Base-by-base conservation (phyloP, 2,888 invertebrate genomes). In the Pachliopta kotzebuea region DNA sequence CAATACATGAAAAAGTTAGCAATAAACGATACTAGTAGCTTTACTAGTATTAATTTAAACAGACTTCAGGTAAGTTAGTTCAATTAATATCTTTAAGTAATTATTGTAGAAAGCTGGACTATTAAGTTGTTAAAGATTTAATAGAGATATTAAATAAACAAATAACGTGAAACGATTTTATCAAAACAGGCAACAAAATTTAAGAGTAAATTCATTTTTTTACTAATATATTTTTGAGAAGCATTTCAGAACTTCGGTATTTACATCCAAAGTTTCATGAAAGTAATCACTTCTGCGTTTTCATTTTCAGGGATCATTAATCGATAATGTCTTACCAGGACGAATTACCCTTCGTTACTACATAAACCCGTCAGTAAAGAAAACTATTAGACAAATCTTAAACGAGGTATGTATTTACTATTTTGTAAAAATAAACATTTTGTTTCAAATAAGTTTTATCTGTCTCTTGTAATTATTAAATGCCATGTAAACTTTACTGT, bases 21-120 rank as follows among this genome's bases (percentile, higher is more conserved):
- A 4, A 26, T 56, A 18, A 56, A 26, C 9, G 23, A 26, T 29
- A 61, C 55, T 29, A 49, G 55, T n/a, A 20, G 42, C 21, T 56
- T 61, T 49, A 61, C 61, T 18, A 61, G 61, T 54, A 61, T 61
- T 26, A 61, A 61, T 31, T 56, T 61, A 21, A 61, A 56, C 2
- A 56, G 21, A 56, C 18, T 61, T 18, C 29, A 61, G 55, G 61
- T 56, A 8, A 49, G 56, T 56, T 8, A 29, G 4, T n/a, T n/a
- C 4, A 49, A 37, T 0, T 14, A 37, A 37, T 37, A 37, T 37
- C 14, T 37, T 11, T 37, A 37, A 37, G 37, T 37, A 37, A 37
- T 37, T 11, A 14, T 37, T 11, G 14, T 37, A 37, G 14, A 37
- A 37, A 37, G 17, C 14, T 11, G 14, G 11, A 3, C 9, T 37